These are phyloP conservation scores for Bombus confusus DNA, from an alignment of 1,140 invertebrate genomes.

Conservation along the genomic window DNA sequence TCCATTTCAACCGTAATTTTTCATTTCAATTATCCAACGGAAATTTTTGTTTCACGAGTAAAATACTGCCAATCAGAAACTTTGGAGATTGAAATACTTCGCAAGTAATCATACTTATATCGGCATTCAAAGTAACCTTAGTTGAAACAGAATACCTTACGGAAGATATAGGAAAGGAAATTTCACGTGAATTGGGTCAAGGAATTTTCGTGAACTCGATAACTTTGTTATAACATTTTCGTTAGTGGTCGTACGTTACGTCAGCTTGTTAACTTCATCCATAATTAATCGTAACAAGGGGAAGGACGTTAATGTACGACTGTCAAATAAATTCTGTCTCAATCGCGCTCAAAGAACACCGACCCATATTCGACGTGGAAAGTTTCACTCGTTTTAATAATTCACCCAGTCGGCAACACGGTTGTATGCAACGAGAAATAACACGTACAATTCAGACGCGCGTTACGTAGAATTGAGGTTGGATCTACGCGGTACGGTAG, in stretches of 20 bases:
- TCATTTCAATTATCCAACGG: neutral
- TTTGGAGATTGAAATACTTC: neutral
- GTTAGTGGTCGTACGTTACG: neutral
- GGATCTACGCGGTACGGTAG: too few relatives aligned
- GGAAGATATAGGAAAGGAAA: neutral
- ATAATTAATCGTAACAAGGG: conserved; percentile 22
- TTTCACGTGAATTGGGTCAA: neutral
- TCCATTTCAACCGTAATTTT: neutral
- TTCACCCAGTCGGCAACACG: neutral
- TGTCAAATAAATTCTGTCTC: conserved; percentile 5
- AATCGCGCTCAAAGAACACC: conserved; percentile 1
- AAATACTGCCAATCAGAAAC: neutral
- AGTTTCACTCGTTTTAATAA: conserved; percentile 42
- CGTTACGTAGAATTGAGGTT: neutral
- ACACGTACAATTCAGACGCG: neutral
- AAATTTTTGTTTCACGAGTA: neutral
- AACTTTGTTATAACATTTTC: conserved; percentile 1
- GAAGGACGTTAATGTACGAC: conserved; percentile 7
- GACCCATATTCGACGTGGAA: conserved; percentile 15
- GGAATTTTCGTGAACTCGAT: neutral
- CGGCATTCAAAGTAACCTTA: too few relatives aligned
- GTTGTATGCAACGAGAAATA: neutral
- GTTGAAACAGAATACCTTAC: conserved; percentile 1
- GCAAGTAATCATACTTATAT: neutral
- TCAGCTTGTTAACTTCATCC: conserved; percentile 6